phyloP scores from a whole-genome alignment of 92 coral and sea anemone species.

The Umimayanthus chanpuru region DNA sequence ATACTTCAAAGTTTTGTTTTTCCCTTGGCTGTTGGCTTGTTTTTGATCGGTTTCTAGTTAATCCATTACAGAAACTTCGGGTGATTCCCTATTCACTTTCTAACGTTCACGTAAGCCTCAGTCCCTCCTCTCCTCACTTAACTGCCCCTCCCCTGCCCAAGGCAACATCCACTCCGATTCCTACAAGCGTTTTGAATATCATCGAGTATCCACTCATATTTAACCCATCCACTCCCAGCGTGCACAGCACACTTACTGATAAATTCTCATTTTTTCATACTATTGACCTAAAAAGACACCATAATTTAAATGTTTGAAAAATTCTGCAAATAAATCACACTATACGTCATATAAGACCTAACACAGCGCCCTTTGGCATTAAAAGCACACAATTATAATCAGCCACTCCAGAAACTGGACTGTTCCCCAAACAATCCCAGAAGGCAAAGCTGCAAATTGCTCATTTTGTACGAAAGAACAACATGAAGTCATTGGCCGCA shows the following conservation, averaged over 20 bases:
- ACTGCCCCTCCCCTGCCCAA: no score
- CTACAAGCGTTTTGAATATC: background rate
- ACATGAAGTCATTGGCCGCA: background rate
- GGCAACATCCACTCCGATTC: background rate
- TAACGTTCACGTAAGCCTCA: no score
- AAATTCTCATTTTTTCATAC: background rate
- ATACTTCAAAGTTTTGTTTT: no score
- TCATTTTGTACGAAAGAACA: background rate
- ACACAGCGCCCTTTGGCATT: background rate
- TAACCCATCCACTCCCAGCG: background rate
- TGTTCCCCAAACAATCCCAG: background rate
- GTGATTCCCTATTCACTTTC: no score
- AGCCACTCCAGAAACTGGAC: background rate
- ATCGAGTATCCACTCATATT: background rate
- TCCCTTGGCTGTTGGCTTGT: no score
- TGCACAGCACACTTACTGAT: background rate
- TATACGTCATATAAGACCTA: background rate
- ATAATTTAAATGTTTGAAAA: slow-evolving; percentile 28
- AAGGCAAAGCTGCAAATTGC: background rate
- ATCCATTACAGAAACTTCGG: no score
- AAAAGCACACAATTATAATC: background rate
- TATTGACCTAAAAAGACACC: background rate
- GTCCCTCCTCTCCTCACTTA: no score
- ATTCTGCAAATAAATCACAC: background rate
- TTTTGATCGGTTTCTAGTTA: no score